These are phyloP conservation scores for Tigriopus japonicus DNA, from an alignment of 1,140 invertebrate species.

Conservation along the genomic window DNA sequence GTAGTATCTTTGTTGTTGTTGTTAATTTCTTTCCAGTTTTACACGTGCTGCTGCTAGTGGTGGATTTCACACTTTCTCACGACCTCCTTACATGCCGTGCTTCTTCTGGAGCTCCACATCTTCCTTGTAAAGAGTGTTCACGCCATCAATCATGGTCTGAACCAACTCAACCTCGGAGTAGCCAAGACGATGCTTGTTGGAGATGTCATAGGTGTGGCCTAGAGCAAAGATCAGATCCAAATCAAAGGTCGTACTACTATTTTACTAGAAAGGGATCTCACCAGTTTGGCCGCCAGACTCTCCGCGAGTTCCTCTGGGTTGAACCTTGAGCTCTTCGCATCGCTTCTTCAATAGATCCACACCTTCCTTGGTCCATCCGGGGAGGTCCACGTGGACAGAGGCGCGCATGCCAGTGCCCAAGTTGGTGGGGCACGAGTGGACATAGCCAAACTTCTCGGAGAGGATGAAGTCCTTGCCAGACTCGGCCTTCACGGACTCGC, in stretches of 20 bases:
- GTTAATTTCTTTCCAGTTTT: too few species aligned
- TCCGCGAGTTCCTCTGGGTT: conserved; percentile 13
- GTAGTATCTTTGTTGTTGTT: too few species aligned
- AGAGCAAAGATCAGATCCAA: neutral
- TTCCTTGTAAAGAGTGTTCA: conserved; percentile 15
- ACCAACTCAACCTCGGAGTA: conserved; percentile 14
- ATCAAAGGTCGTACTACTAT: neutral
- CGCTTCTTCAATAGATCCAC: conserved; percentile 8
- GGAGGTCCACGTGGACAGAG: conserved; percentile 15
- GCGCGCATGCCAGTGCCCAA: conserved; percentile 15
- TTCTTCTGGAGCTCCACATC: conserved; percentile 12
- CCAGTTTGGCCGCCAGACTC: conserved; percentile 16
- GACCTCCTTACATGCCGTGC: conserved; percentile 4
- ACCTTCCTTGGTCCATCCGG: conserved; percentile 16
- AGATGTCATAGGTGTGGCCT: conserved; percentile 13
- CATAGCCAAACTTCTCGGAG: conserved; percentile 9
- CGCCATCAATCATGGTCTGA: conserved; percentile 15
- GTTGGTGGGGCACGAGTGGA: conserved; percentile 16
- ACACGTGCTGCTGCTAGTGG: too few species aligned
- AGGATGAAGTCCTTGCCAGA: conserved; percentile 14
- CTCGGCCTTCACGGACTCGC: conserved; percentile 14
- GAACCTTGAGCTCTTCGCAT: conserved; percentile 14
- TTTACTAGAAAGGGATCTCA: neutral
- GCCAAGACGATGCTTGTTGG: conserved; percentile 15
- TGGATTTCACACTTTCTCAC: neutral